Conservation (phyloP, 2,888 invertebrate species). For the Lasioglossum malachurum region DNA sequence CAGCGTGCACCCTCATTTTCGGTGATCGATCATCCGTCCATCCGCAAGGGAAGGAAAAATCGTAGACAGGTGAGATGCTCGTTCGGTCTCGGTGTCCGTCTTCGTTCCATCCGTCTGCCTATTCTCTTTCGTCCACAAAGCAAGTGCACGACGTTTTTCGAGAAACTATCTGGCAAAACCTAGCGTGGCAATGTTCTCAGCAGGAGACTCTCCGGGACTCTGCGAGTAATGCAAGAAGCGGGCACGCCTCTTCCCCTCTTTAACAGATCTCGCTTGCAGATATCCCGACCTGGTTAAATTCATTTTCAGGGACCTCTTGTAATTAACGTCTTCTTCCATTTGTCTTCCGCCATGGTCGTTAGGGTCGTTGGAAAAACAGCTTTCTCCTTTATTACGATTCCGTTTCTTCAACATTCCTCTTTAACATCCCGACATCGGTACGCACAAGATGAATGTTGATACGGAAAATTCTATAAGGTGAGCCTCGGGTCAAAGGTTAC, state of each 20-base stretch:
- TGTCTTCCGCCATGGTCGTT: slow-evolving; percentile 58
- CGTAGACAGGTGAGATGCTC: slow-evolving; percentile 66
- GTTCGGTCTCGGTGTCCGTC: slow-evolving; percentile 30
- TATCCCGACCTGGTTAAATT: slow-evolving; percentile 64
- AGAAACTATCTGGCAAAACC: slow-evolving; percentile 59
- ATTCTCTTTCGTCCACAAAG: slow-evolving; percentile 14
- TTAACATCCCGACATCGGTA: not conserved
- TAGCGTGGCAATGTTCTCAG: slow-evolving; percentile 52
- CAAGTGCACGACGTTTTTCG: slow-evolving; percentile 63
- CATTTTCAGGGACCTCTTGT: slow-evolving; percentile 63
- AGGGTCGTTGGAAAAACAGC: slow-evolving; percentile 50
- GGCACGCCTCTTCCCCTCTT: slow-evolving; percentile 67
- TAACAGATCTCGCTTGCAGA: slow-evolving; percentile 67
- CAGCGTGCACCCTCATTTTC: slow-evolving; percentile 59
- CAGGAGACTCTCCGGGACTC: slow-evolving; percentile 42
- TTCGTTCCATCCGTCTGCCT: slow-evolving; percentile 47
- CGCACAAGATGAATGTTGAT: not conserved
- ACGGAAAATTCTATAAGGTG: not conserved
- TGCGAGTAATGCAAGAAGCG: slow-evolving; percentile 68
- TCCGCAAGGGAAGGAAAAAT: slow-evolving; percentile 47
- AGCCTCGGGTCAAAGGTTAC: not conserved
- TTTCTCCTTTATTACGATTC: slow-evolving; percentile 54
- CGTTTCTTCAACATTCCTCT: slow-evolving; percentile 16
- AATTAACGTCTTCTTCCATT: slow-evolving; percentile 72
- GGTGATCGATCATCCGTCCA: slow-evolving; percentile 69